These are phyloP conservation scores for Lasiommata megera DNA, from an alignment of 2,888 invertebrate species.

Conservation along the genomic window DNA sequence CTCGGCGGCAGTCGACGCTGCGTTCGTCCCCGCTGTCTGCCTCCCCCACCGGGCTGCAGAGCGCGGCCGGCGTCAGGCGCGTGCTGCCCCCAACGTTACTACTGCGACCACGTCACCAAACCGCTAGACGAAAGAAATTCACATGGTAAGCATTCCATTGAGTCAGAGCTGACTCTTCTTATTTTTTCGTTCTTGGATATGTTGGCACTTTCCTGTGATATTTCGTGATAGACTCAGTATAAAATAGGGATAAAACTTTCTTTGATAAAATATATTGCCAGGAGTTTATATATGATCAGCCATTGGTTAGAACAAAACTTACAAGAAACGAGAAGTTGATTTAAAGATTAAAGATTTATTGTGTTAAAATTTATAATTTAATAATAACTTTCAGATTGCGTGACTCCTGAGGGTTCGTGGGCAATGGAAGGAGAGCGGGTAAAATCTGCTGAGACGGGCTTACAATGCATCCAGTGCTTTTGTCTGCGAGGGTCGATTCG, in stretches of 20 bases:
- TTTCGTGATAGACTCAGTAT: too few relatives aligned
- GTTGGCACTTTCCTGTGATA: too few relatives aligned
- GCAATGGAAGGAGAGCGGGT: constrained; percentile 88
- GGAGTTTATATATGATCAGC: too few relatives aligned
- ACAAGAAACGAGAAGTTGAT: too few relatives aligned
- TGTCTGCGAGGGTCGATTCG: constrained; percentile 87
- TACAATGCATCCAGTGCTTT: constrained; percentile 89
- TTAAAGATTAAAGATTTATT: too few relatives aligned
- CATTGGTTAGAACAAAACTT: too few relatives aligned
- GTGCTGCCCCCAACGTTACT: constrained; percentile 92
- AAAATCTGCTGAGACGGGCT: constrained; percentile 67
- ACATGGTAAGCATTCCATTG: constrained; percentile 52
- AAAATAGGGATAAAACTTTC: too few relatives aligned
- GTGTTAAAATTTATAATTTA: background rate
- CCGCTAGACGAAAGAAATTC: constrained; percentile 42
- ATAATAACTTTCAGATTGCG: constrained; percentile 79
- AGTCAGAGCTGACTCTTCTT: too few relatives aligned
- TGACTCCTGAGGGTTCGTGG: constrained; percentile 77
- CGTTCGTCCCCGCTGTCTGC: constrained; percentile 89
- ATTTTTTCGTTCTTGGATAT: too few relatives aligned
- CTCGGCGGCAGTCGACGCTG: constrained; percentile 87
- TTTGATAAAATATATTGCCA: too few relatives aligned
- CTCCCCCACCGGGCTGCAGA: constrained; percentile 86
- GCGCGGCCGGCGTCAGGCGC: constrained; percentile 83
- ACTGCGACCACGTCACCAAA: constrained; percentile 69